A percentile compares a stretch with the other conserved stretches of the same genome.
Conservation (phyloP, 2,797 vertebrate species). For the Linurgus olivaceus region DNA sequence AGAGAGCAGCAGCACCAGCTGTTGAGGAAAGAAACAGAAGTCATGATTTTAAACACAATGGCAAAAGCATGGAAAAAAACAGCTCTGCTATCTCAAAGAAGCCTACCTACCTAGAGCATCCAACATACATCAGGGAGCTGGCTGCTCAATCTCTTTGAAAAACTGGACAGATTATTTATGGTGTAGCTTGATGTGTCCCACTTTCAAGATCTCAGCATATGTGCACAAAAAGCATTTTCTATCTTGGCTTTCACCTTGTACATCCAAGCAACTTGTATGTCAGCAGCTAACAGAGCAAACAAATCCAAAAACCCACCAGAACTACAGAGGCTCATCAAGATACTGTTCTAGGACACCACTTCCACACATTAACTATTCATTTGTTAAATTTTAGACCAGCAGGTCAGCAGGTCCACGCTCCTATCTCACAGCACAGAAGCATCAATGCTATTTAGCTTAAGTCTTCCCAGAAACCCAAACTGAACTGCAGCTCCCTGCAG, state of each 20-base stretch:
- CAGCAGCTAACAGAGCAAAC: neutral
- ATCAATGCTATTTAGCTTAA: neutral
- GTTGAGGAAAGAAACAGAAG: neutral
- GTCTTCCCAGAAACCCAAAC: neutral
- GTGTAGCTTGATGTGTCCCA: neutral
- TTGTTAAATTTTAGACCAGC: neutral
- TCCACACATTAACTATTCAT: neutral
- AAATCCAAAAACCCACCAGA: neutral
- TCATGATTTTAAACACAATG: neutral
- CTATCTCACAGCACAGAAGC: neutral
- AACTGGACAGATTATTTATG: neutral
- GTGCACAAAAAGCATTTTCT: neutral
- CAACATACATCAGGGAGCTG: neutral
- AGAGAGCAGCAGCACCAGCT: neutral
- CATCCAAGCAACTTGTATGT: neutral
- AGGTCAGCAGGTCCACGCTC: neutral
- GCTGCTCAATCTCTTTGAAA: neutral
- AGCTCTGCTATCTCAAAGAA: neutral
- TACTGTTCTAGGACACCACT: neutral
- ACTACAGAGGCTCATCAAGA: rapidly evolving
- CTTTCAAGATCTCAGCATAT: neutral
- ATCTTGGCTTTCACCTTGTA: neutral
- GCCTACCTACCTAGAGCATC: neutral
- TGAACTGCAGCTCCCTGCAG: neutral
- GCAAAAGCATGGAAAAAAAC: neutral